Evolutionary conservation across 2,113 vertebrate species (phyloP), one percentile per base, ranked within the genome.

Genomic region (Acanthisitta chloris): DNA sequence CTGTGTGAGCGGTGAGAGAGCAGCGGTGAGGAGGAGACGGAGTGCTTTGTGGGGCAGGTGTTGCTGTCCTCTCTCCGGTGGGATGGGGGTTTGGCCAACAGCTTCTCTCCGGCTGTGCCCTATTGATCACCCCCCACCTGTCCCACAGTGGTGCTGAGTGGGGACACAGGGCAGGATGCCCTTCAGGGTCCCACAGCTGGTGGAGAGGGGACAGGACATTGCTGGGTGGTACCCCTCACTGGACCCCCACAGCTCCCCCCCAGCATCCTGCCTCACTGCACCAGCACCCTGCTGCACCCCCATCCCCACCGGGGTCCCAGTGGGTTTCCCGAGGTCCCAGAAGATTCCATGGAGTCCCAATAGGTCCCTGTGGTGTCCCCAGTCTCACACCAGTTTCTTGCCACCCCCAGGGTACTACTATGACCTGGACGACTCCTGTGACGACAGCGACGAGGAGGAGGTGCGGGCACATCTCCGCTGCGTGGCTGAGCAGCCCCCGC

Each of bases 361-460:
- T 20, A n/a, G 43, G 33, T 79, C 38, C 21, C 24, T 6, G 1
- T 1, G 26, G 17, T 54, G n/a, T 49, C 25, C 15, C 14, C 71
- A 49, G 77, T 52, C 59, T 76, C 57, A 67, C 0, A 0, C 5
- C 69, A 70, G 31, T 62, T 57, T 81, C 21, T 88, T 43, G 17
- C 40, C 13, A 4, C 34, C 31, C 48, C 10, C 96, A 99, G 99
- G 99, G 86, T 99, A 99, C 96, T 99, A 99, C 97, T 99, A 99
- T 4, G 99, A 99, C 97, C 98, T 99, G 94, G 99, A 99, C 4
- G 99, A 99, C 97, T 99, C 99, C 17, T 99, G 99, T 1, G 99
- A 99, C 0, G 99, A 99, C 97, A 99, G 99, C 1, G 99, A 99
- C 1, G 99, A 99, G 93, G 99, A 99, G 94, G 99, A 99, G 95